Base-by-base conservation (phyloP, 2,888 invertebrate genomes). In the Athrips mouffetella region DNA sequence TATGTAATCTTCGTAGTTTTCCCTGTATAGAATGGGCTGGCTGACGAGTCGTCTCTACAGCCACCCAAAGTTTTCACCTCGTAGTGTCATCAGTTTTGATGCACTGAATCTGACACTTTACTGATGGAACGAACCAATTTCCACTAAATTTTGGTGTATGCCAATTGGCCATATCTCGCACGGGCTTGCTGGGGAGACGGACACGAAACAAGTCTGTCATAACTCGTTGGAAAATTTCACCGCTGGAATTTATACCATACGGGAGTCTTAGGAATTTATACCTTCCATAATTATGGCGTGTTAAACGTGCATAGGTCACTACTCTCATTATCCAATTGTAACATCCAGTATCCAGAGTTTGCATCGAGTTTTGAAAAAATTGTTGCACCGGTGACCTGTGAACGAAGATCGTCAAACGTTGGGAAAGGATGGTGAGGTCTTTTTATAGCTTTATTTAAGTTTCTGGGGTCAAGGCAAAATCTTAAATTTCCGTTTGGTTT, bases 251-350 rank as follows among this genome's bases (percentile, higher is more conserved):
- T 7, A 61, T 52, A 5, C 59, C 54, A 31, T 45, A 60, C 3
- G 60, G 58, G 13, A 60, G 37, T 21, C 55, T 20, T 30, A 49
- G 30, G 39, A 47, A 55, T 42, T 40, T 48, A 29, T 58, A 58
- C 7, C 57, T 33, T 0, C 54, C 51, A 45, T 37, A 55, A 2
- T 47, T n/a, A n/a, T n/a, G n/a, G 55, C 27, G 55, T 55, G 15
- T 42, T 50, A 27, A 57, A 57, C 2, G 53, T 57, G 21, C 51
- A 53, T 1, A 58, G 37, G 5, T 53, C 37, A 8, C 48, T 42
- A 25, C 54, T 51, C 8, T 33, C 25, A 4, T 35, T 20, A 42
- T 48, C 42, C 2, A 54, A 13, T 10, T 47, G 30, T 2, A 52
- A 4, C 48, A 50, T 49, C 53, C 54, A 57, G 29, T 50, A 57